Conservation (phyloP, 2,797 vertebrate species). For the Myotis findleyi region DNA sequence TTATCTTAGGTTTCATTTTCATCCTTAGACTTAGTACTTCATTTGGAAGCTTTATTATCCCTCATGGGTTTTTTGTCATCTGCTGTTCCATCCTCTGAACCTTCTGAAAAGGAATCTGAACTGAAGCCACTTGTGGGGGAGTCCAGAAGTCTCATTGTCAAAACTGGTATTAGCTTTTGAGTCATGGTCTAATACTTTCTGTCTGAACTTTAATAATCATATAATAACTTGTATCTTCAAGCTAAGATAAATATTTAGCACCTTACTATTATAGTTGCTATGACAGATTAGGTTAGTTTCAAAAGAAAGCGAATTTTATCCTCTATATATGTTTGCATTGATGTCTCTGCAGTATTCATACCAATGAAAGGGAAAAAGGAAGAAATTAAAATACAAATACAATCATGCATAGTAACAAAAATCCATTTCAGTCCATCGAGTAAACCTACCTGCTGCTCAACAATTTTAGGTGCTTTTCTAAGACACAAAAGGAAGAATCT, state of each 20-base stretch:
- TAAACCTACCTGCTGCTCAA: background rate
- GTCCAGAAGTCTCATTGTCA: constrained; percentile 85
- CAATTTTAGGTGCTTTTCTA: background rate
- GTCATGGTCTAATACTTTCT: background rate
- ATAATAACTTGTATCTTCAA: constrained; percentile 27
- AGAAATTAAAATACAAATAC: background rate
- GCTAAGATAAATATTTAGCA: background rate
- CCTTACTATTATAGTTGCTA: background rate
- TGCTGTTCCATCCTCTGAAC: constrained; percentile 85
- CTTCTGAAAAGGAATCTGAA: constrained; percentile 85
- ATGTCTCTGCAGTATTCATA: background rate
- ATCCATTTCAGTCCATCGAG: background rate
- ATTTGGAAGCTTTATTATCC: constrained; percentile 96
- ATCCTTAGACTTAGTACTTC: constrained; percentile 93
- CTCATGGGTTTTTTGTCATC: constrained; percentile 92
- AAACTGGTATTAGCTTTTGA: constrained; percentile 86
- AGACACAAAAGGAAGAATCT: background rate
- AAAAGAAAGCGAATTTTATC: constrained; percentile 10
- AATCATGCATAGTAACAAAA: background rate
- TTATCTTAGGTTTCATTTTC: constrained; percentile 92
- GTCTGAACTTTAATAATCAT: constrained; percentile 1
- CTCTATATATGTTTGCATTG: background rate
- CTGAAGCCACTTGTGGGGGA: constrained; percentile 82
- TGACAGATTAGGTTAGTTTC: constrained; percentile 13
- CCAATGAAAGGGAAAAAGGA: background rate